Conservation (phyloP, 2,113 vertebrate genomes). For the Gobius niger region DNA sequence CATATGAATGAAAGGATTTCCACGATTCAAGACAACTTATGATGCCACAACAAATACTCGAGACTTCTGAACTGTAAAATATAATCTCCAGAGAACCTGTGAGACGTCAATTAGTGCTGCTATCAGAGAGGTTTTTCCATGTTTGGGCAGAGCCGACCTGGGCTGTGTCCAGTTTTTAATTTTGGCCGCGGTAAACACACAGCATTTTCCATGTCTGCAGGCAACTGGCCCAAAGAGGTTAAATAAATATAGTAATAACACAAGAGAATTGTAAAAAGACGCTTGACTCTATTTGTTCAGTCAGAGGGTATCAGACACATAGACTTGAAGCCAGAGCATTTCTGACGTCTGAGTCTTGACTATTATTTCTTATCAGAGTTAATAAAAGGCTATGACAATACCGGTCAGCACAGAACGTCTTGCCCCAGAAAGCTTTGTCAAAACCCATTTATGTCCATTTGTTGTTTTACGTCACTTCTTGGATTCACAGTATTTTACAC, state of each 20-base stretch:
- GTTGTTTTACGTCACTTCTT: neutral
- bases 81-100: conserved; percentile 43
- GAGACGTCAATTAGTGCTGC: conserved; percentile 35
- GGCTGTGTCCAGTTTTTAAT: conserved; percentile 42
- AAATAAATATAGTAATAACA: conserved; percentile 50
- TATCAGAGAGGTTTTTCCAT: conserved; percentile 61
- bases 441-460: neutral
- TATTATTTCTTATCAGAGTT: too few relatives aligned
- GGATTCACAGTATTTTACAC: conserved; percentile 5
- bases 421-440: conserved; percentile 2
- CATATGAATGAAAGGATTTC: neutral
- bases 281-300: conserved; percentile 2
- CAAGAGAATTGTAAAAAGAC: conserved; percentile 15
- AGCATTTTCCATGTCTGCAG: conserved; percentile 55
- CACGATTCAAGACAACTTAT: neutral
- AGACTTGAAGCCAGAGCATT: neutral
- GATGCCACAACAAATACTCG: neutral
- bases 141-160: conserved; percentile 69
- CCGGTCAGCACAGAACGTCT: neutral
- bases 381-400: neutral
- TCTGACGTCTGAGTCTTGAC: neutral
- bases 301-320: neutral
- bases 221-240: conserved; percentile 58
- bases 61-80: neutral
- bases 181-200: conserved; percentile 48